Evolutionary conservation across 2,797 vertebrate species (phyloP), one percentile per base, ranked within the genome.

Genomic region (Tamandua tetradactyla): DNA sequence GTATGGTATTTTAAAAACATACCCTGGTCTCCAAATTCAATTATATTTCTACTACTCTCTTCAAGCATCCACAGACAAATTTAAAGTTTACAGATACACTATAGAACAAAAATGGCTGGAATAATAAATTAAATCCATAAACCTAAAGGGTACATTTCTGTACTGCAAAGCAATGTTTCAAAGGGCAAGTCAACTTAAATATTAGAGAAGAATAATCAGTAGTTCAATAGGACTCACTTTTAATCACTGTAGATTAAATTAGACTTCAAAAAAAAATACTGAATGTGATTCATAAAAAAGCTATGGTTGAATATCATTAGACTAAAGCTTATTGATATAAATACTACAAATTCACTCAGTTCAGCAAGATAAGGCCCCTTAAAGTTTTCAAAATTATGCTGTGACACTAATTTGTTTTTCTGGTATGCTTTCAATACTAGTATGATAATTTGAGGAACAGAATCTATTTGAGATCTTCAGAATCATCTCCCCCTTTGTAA

Each of bases 121-220:
- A 62, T 61, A n/a, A 69, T 86, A 82, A 95, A 86, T 75, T 10
- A 72, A 89, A 81, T 55, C 32, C 7, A 44, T 49, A 94, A 92
- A 84, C 11, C 66, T 49, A 90, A 62, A 59, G 47, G 57, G 49
- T 66, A 68, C 68, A 37, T 84, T 95, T 69, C 61, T 94, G 20
- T 69, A 59, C 4, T 66, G 37, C 17, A 74, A 88, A 74, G 44
- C 25, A 93, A 93, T 47, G 89, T 90, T 93, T 90, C 52, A 92
- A 92, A 92, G 37, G 17, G 42, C 55, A 85, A 90, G 57, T 92
- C 52, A 95, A 87, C 61, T 55, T 22, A 88, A 87, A 74, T 91
- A n/a, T 69, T 93, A 82, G 89, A 88, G 71, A 74, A 94, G 93
- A 94, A 83, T 66, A 80, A 72, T 80, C 37, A 86, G 35, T 17